phyloP scores from a whole-genome alignment of 2,797 vertebrate genomes.

The Trichosurus vulpecula region DNA sequence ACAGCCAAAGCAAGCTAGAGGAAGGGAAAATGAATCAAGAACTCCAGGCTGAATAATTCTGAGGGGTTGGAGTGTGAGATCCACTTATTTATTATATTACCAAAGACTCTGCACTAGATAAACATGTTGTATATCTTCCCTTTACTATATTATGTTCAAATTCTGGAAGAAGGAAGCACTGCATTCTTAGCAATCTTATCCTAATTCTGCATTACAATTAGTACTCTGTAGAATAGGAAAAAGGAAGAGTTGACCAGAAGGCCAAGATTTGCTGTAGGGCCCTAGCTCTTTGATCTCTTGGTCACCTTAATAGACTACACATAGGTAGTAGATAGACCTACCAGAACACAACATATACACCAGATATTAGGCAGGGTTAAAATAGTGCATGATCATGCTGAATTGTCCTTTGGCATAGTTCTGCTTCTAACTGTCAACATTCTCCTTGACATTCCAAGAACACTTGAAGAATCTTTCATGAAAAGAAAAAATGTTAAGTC shows the following conservation, averaged over 20 bases:
- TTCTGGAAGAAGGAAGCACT: slow-evolving; percentile 22
- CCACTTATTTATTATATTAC: background rate
- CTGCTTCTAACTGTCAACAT: slow-evolving; percentile 25
- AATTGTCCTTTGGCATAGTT: slow-evolving; percentile 10
- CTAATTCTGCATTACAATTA: slow-evolving; percentile 37
- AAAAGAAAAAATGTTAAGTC: slow-evolving; percentile 33
- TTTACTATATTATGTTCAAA: background rate
- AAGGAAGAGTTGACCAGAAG: background rate
- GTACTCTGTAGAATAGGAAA: slow-evolving; percentile 38
- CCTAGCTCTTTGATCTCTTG: background rate
- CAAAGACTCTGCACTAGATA: background rate
- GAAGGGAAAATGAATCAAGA: background rate
- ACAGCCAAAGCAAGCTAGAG: background rate
- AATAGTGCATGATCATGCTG: background rate
- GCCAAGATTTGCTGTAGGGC: background rate
- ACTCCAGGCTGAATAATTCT: background rate
- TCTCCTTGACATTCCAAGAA: slow-evolving; percentile 46
- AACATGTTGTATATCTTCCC: background rate
- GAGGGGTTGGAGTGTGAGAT: background rate
- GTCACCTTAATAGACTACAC: background rate
- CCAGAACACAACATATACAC: background rate
- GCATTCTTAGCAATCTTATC: background rate
- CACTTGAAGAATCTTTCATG: background rate
- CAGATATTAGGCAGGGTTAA: slow-evolving; percentile 32
- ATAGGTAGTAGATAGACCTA: background rate